Conservation (phyloP, 2,113 vertebrate genomes). For the Nestor notabilis region DNA sequence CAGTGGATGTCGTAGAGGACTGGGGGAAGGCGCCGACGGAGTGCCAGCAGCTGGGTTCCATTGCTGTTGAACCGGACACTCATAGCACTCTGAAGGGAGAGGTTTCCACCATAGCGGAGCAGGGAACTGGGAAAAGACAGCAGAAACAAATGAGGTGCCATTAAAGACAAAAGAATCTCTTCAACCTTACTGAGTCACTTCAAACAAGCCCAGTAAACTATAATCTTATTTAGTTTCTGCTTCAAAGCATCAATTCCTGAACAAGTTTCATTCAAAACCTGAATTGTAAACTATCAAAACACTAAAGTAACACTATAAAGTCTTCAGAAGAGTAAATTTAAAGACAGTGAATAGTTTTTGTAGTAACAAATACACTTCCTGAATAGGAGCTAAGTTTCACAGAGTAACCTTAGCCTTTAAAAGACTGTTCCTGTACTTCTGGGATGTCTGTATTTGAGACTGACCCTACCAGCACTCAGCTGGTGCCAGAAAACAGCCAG, state of each 20-base stretch:
- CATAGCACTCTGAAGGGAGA: constrained; percentile 97
- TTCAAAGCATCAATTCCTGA: not conserved
- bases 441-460: not conserved
- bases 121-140: constrained; percentile 81
- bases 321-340: not conserved
- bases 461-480: not conserved
- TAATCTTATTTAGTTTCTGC: not conserved
- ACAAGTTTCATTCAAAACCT: not conserved
- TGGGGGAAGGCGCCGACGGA: constrained; percentile 92
- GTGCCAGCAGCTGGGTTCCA: constrained; percentile 91
- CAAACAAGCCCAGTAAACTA: not conserved
- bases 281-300: not conserved
- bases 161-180: not conserved
- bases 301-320: not conserved
- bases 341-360: not conserved
- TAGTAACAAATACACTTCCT: not conserved
- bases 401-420: not conserved
- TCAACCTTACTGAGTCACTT: not conserved
- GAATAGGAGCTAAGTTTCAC: not conserved
- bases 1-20: constrained; percentile 98
- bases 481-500: not conserved
- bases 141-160: not conserved
- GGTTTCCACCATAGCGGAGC: constrained; percentile 93
- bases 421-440: not conserved
- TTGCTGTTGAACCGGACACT: constrained; percentile 98